Conservation (phyloP, 2,888 invertebrate genomes). For the Synanthedon tipuliformis region DNA sequence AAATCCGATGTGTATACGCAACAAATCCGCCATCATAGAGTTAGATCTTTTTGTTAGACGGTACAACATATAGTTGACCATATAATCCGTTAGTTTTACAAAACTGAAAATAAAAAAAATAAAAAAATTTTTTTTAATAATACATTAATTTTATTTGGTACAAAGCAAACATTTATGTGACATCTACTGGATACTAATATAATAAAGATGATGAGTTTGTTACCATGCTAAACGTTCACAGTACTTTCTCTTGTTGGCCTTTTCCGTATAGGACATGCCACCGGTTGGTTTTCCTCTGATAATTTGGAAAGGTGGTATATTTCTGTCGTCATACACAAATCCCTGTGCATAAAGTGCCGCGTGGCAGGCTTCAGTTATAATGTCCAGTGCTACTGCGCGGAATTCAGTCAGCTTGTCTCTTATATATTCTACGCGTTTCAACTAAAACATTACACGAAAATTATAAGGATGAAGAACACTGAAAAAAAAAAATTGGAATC, state of each 20-base stretch:
- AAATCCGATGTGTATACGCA: conserved; percentile 65
- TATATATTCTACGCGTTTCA: conserved; percentile 53
- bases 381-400: conserved; percentile 51
- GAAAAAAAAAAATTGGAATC: no score
- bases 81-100: conserved; percentile 78
- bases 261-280: conserved; percentile 88
- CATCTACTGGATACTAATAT: neutral
- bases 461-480: no score
- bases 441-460: conserved; percentile 25
- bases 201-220: conserved; percentile 11
- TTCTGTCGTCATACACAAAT: conserved; percentile 81
- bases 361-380: conserved; percentile 75
- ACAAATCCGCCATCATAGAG: conserved; percentile 62
- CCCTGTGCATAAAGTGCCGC: conserved; percentile 80
- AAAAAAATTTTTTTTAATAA: neutral
- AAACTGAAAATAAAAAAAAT: conserved; percentile 62
- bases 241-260: conserved; percentile 84
- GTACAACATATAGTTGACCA: conserved; percentile 77
- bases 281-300: conserved; percentile 72
- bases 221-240: conserved; percentile 84
- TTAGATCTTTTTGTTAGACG: conserved; percentile 74
- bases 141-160: neutral
- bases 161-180: neutral
- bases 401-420: conserved; percentile 39
- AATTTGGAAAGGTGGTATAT: conserved; percentile 54